phyloP scores from a whole-genome alignment of 2,113 vertebrate genomes.

The Pelmatolapia mariae region DNA sequence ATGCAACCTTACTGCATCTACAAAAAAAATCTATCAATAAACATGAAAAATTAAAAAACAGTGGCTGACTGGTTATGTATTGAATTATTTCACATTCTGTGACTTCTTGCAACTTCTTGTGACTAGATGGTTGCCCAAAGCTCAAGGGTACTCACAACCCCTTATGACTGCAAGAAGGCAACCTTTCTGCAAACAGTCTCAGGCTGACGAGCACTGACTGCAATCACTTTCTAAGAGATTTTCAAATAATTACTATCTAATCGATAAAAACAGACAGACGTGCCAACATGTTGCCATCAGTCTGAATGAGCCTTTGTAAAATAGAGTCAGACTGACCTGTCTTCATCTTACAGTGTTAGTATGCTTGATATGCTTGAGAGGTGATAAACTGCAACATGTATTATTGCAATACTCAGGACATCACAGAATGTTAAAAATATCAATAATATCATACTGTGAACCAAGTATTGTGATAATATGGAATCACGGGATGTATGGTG shows the following conservation, averaged over 20 bases:
- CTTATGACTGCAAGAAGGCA: not conserved
- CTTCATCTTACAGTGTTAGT: not conserved
- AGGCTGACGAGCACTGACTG: not conserved
- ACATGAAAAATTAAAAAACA: not conserved
- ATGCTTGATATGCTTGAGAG: not conserved
- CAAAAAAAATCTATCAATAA: not conserved
- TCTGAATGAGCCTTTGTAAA: not conserved
- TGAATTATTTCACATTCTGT: not conserved
- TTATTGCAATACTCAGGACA: not conserved
- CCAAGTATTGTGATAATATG: not conserved
- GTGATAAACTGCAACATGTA: not conserved
- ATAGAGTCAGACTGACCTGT: not conserved
- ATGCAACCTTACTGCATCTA: not conserved
- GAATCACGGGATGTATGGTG: not conserved
- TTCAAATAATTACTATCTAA: not conserved
- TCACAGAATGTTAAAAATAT: not conserved
- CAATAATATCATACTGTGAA: not conserved
- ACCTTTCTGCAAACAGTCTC: not conserved
- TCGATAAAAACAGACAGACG: not conserved
- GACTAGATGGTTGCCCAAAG: not conserved
- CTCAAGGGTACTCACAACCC: not conserved
- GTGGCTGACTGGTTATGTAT: not conserved
- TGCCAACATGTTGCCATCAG: not conserved
- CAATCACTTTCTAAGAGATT: not conserved
- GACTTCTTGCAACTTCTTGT: not conserved